These are phyloP conservation scores for Epinephelus malabaricus DNA, from an alignment of 2,797 vertebrate genomes.

Conservation along the genomic window DNA sequence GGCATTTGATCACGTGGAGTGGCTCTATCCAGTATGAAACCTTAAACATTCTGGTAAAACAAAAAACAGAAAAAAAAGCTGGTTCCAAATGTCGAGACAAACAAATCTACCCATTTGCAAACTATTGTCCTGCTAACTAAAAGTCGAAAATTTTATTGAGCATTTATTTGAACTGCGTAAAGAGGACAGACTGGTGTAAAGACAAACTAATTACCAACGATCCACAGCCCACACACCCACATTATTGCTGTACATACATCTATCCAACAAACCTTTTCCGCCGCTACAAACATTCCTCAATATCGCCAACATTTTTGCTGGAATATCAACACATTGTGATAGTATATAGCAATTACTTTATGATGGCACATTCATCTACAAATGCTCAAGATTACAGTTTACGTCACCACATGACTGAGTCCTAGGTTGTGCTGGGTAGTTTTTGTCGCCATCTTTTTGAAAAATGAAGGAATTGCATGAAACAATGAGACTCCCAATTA, in stretches of 20 bases:
- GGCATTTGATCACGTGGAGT: conserved; percentile 52
- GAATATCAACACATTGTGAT: conserved; percentile 24
- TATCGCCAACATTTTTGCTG: conserved; percentile 13
- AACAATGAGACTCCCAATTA: conserved; percentile 61
- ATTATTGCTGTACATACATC: conserved; percentile 76
- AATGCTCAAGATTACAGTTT: conserved; percentile 39
- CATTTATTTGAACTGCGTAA: neutral
- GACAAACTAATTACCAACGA: conserved; percentile 24
- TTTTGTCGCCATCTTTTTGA: conserved; percentile 47
- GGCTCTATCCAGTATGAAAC: conserved; percentile 54
- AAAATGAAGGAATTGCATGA: conserved; percentile 51
- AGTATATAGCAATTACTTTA: conserved; percentile 20
- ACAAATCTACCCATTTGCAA: conserved; percentile 18
- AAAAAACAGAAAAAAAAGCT: conserved; percentile 18
- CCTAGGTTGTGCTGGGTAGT: conserved; percentile 37
- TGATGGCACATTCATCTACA: conserved; percentile 51
- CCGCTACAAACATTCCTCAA: conserved; percentile 26
- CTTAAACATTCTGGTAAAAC: conserved; percentile 32
- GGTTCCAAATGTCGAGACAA: conserved; percentile 16
- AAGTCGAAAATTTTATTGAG: conserved; percentile 21
- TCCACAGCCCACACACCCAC: conserved; percentile 7
- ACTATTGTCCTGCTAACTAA: conserved; percentile 8
- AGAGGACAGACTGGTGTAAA: conserved; percentile 20
- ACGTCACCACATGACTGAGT: conserved; percentile 24
- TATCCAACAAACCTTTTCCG: conserved; percentile 15